Conservation (phyloP, 2,797 vertebrate species). For the Pantherophis vulpinus region DNA sequence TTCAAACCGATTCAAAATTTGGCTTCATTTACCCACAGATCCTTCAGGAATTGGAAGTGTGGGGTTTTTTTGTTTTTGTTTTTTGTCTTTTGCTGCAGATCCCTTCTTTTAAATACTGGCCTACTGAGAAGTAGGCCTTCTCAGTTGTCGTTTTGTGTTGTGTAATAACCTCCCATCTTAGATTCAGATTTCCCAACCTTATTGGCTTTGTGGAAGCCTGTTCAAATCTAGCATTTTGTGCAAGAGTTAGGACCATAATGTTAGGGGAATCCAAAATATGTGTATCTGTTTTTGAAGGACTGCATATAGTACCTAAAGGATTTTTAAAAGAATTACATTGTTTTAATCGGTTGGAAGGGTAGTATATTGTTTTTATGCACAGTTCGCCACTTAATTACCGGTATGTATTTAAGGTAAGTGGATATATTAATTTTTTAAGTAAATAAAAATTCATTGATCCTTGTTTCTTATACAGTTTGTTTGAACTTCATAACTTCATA, state of each 20-base stretch:
- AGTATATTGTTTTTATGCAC: not conserved
- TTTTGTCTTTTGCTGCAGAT: slow-evolving; percentile 8
- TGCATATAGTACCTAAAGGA: not conserved
- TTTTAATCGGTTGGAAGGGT: not conserved
- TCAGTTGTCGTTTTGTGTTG: not conserved
- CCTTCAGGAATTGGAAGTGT: slow-evolving; percentile 26
- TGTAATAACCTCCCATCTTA: not conserved
- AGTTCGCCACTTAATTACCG: not conserved
- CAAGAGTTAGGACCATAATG: not conserved
- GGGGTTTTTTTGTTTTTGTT: not conserved
- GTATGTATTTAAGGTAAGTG: not conserved
- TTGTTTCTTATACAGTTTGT: slow-evolving; percentile 14
- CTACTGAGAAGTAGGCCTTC: not conserved
- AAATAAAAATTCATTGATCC: slow-evolving; percentile 18
- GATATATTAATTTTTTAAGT: not conserved
- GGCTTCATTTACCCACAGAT: slow-evolving; percentile 29
- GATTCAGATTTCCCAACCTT: not conserved
- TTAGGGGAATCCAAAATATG: not conserved
- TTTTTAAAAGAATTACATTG: not conserved
- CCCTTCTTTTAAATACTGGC: not conserved
- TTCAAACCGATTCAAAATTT: slow-evolving; percentile 39
- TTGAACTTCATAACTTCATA: slow-evolving; percentile 15
- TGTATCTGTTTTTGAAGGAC: not conserved
- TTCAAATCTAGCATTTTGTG: not conserved
- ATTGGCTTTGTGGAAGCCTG: not conserved